phyloP scores from a whole-genome alignment of 1,140 invertebrate genomes.

The Drosophila paulistorum region DNA sequence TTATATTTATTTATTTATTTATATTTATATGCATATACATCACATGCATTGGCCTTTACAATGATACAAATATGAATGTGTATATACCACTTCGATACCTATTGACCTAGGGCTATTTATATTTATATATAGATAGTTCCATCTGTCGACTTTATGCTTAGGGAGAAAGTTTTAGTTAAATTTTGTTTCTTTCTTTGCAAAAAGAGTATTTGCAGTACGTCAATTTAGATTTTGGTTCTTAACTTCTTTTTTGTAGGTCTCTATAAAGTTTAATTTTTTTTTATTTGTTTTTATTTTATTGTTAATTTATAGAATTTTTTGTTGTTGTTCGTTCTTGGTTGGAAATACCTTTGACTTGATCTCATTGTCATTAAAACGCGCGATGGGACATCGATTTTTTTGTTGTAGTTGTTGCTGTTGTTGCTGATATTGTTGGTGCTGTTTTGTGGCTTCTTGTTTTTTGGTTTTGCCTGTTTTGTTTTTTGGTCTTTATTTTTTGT shows the following conservation, averaged over 20 bases:
- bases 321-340: constrained; percentile 24
- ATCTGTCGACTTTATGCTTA: too few species aligned
- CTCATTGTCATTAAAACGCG: constrained; percentile 78
- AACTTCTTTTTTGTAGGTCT: constrained; percentile 37
- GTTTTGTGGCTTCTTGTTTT: constrained; percentile 41
- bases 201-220: constrained; percentile 1
- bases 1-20: too few species aligned
- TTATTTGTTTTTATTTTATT: constrained; percentile 61
- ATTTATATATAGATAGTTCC: too few species aligned
- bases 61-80: too few species aligned
- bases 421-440: constrained; percentile 34
- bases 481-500: constrained; percentile 16
- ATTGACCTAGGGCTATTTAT: too few species aligned
- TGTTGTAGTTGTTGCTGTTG: constrained; percentile 29
- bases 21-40: too few species aligned
- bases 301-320: constrained; percentile 80
- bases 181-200: not conserved
- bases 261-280: constrained; percentile 51
- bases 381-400: constrained; percentile 75
- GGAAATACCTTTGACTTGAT: constrained; percentile 73
- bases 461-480: constrained; percentile 20
- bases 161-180: too few species aligned
- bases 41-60: too few species aligned
- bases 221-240: constrained; percentile 37
- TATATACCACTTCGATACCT: too few species aligned